Percentiles rank a stretch among this genome's conserved stretches.
phyloP scores from a whole-genome alignment of 2,888 invertebrate species.

The Harmothoe impar region DNA sequence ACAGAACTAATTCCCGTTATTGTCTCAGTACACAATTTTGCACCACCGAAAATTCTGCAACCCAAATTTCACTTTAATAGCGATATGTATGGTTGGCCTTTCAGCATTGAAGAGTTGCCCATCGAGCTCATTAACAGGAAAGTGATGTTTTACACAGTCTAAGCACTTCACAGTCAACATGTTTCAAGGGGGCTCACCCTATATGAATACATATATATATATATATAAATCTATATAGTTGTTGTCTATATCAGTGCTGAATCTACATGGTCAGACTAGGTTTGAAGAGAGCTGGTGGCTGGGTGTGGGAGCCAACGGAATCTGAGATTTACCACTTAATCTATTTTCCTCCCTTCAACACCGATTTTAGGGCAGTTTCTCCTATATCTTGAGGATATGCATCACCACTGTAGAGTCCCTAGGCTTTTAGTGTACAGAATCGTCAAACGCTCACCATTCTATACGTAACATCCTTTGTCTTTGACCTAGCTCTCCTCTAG shows the following conservation, averaged over 20 bases:
- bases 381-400: too few relatives aligned
- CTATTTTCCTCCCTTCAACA: too few relatives aligned
- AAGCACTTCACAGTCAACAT: slow-evolving; percentile 54
- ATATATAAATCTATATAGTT: neutral
- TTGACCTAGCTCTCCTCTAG: neutral
- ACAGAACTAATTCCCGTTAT: neutral
- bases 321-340: too few relatives aligned
- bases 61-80: neutral
- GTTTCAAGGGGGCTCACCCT: slow-evolving; percentile 34
- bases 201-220: neutral
- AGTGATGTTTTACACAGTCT: slow-evolving; percentile 56
- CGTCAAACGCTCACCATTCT: neutral
- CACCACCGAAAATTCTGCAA: neutral
- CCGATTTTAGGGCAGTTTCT: too few relatives aligned
- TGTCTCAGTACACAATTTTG: neutral
- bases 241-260: slow-evolving; percentile 57
- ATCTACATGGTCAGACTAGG: slow-evolving; percentile 61
- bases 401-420: neutral
- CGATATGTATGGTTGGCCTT: slow-evolving; percentile 50
- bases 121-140: slow-evolving; percentile 61
- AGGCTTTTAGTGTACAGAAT: neutral
- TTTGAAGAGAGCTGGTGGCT: slow-evolving; percentile 22
- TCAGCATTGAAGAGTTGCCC: slow-evolving; percentile 60
- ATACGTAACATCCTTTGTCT: neutral
- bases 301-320: neutral